phyloP scores from a whole-genome alignment of 2,888 invertebrate genomes.

The Spialia ferax region DNA sequence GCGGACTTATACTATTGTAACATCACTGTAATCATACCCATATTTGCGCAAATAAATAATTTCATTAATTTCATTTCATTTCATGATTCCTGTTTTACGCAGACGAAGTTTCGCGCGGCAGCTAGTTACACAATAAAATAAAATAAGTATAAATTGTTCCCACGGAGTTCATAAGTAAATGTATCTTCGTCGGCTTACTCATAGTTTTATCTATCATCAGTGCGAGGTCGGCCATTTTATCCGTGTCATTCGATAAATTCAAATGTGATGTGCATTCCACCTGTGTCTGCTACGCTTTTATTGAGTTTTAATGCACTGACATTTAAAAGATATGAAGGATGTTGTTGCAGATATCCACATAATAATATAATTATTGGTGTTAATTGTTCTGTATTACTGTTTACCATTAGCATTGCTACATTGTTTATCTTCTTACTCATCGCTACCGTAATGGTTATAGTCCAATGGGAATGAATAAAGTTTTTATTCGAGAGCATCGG shows the following conservation, averaged over 20 bases:
- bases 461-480: no score
- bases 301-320: conserved; percentile 15
- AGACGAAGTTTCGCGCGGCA: no score
- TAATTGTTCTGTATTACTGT: no score
- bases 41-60: no score
- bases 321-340: conserved; percentile 14
- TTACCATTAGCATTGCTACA: neutral
- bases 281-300: conserved; percentile 9
- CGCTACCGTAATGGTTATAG: no score
- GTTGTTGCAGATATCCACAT: neutral
- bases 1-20: no score
- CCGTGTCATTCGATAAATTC: conserved; percentile 30
- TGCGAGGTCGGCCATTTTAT: conserved; percentile 13
- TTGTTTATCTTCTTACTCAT: neutral
- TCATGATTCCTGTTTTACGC: no score
- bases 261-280: conserved; percentile 25
- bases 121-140: conserved; percentile 16
- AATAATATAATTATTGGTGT: no score
- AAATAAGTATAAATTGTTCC: conserved; percentile 6
- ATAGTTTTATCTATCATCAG: conserved; percentile 22
- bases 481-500: no score
- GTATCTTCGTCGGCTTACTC: conserved; percentile 22
- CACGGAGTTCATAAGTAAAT: conserved; percentile 31
- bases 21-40: no score
- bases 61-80: no score